Conservation (phyloP, 2,888 invertebrate genomes). For the Brachyptera putata region DNA sequence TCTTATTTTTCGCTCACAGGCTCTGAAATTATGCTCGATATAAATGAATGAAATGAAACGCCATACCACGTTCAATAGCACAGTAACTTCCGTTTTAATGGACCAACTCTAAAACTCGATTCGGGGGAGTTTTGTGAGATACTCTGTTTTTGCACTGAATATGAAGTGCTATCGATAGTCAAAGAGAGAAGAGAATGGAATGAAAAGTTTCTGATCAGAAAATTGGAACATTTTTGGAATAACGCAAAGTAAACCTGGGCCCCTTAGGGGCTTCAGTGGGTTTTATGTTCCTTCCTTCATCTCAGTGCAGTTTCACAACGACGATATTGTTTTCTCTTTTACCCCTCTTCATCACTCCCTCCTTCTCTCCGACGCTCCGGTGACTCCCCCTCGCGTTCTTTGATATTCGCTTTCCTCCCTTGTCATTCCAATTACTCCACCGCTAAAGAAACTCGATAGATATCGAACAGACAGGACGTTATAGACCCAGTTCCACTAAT, state of each 20-base stretch:
- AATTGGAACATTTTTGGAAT: constrained; percentile 32
- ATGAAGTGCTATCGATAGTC: not conserved
- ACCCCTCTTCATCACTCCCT: not conserved
- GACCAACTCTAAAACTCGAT: too few species aligned
- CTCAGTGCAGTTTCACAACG: not conserved
- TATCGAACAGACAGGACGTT: constrained; percentile 16
- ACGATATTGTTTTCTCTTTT: constrained; percentile 22
- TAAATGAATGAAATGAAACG: too few species aligned
- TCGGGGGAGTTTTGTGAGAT: too few species aligned
- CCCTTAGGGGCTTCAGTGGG: constrained; percentile 7
- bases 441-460: constrained; percentile 31
- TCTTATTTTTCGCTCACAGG: too few species aligned
- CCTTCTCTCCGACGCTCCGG: not conserved
- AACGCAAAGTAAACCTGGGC: constrained; percentile 18
- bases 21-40: too few species aligned
- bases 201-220: constrained; percentile 16
- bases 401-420: constrained; percentile 23
- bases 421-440: constrained; percentile 32
- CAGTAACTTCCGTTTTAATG: too few species aligned
- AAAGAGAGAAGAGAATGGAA: not conserved
- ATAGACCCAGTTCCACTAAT: too few species aligned
- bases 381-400: constrained; percentile 1
- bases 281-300: constrained; percentile 11
- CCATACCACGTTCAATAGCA: too few species aligned
- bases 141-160: too few species aligned